Conservation (phyloP, 92 coral and sea anemone genomes). For the Muricea muricata region DNA sequence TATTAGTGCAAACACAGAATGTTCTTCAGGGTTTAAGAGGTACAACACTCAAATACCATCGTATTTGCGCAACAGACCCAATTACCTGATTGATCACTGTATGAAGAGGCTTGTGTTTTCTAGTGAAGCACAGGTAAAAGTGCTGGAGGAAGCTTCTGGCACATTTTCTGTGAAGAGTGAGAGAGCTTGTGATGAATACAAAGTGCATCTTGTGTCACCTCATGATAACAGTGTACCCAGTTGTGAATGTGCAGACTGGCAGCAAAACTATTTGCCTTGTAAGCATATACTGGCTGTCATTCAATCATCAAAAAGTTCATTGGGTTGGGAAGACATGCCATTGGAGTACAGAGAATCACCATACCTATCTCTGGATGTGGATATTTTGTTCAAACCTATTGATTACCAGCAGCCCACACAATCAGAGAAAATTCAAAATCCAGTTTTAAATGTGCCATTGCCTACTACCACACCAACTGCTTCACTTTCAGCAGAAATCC, state of each 20-base stretch:
- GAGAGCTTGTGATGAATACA: conserved; percentile 3
- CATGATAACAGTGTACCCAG: background rate
- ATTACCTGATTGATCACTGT: conserved; percentile 29
- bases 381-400: background rate
- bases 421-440: background rate
- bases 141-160: background rate
- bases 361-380: conserved; percentile 15
- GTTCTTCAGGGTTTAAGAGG: background rate
- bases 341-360: conserved; percentile 39
- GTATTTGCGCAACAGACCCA: conserved; percentile 27
- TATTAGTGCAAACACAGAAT: background rate
- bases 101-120: background rate
- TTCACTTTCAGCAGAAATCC: background rate
- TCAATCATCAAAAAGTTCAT: background rate
- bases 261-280: conserved; percentile 43
- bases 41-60: background rate
- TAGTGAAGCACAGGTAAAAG: background rate
- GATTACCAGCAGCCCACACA: background rate
- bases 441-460: background rate
- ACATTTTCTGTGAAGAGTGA: background rate
- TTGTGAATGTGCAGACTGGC: conserved; percentile 50
- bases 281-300: conserved; percentile 64
- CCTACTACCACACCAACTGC: background rate
- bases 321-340: conserved; percentile 62
- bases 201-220: conserved; percentile 26